A percentile compares a stretch with the other conserved stretches of the same genome.
Evolutionary conservation across 1,140 invertebrate genomes (phyloP).

Genomic region (Bombus confusus): DNA sequence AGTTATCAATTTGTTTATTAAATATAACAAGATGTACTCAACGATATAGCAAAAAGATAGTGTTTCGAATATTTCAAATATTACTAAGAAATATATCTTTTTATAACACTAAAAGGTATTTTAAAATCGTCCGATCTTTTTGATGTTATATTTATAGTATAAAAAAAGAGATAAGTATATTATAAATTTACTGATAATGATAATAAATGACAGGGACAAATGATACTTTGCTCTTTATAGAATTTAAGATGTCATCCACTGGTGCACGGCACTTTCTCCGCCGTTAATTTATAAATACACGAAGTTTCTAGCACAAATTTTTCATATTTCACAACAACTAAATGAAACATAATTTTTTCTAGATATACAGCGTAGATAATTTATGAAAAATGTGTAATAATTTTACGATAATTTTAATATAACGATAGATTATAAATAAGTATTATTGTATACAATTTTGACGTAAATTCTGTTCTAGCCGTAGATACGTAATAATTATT

Average conservation of each 20-base stretch:
- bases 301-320: constrained; percentile 3
- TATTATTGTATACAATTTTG: constrained; percentile 23
- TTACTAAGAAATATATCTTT: background rate
- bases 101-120: background rate
- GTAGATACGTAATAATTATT: background rate
- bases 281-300: constrained; percentile 37
- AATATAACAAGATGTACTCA: too few relatives aligned
- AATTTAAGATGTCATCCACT: constrained; percentile 13
- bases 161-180: background rate
- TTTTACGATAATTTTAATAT: constrained; percentile 5
- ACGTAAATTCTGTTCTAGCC: background rate
- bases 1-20: background rate
- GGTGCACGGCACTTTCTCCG: constrained; percentile 31
- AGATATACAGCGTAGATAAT: background rate
- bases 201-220: background rate
- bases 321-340: constrained; percentile 1
- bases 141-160: background rate
- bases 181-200: background rate
- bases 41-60: background rate
- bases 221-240: background rate
- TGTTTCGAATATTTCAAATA: background rate
- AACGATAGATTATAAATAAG: background rate
- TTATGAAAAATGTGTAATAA: background rate
- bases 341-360: constrained; percentile 23
- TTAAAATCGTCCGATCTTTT: background rate